Conservation (phyloP, 2,797 vertebrate genomes). For the Melanotaenia nigrans region DNA sequence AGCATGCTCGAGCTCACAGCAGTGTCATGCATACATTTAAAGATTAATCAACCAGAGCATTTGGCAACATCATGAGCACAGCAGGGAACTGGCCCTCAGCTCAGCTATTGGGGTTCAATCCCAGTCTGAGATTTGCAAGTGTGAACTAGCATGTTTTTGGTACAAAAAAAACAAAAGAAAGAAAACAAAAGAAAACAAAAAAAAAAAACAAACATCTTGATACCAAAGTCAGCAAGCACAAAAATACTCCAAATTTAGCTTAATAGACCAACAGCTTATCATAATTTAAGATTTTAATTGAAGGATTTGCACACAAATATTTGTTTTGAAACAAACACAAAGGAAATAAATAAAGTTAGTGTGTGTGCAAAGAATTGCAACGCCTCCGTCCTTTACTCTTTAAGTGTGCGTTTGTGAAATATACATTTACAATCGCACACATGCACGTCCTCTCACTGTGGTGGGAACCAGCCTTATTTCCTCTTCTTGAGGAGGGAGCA, state of each 20-base stretch:
- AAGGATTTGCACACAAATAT: constrained; percentile 41
- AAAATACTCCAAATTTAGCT: constrained; percentile 30
- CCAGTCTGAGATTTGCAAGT: constrained; percentile 16
- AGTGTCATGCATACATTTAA: constrained; percentile 63
- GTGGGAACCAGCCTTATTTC: constrained; percentile 5
- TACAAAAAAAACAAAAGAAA: neutral
- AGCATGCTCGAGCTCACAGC: constrained; percentile 75
- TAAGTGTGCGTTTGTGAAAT: constrained; percentile 25
- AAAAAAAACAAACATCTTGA: constrained; percentile 5
- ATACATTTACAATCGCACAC: constrained; percentile 21
- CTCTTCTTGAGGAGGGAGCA: constrained; percentile 17
- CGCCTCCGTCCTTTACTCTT: constrained; percentile 46
- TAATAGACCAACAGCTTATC: constrained; percentile 26
- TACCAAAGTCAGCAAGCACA: constrained; percentile 29
- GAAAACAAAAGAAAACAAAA: too few species aligned
- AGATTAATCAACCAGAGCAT: constrained; percentile 28
- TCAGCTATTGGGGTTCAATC: constrained; percentile 3
- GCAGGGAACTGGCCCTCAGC: neutral
- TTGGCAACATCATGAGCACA: constrained; percentile 2
- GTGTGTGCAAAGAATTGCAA: constrained; percentile 65
- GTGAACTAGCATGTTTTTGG: constrained; percentile 24
- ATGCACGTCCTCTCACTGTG: constrained; percentile 15
- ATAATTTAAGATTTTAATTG: constrained; percentile 18
- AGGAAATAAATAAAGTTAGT: constrained; percentile 72
- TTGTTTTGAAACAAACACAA: constrained; percentile 55